Conservation (phyloP, 2,113 vertebrate species). For the Stigmatopora nigra region DNA sequence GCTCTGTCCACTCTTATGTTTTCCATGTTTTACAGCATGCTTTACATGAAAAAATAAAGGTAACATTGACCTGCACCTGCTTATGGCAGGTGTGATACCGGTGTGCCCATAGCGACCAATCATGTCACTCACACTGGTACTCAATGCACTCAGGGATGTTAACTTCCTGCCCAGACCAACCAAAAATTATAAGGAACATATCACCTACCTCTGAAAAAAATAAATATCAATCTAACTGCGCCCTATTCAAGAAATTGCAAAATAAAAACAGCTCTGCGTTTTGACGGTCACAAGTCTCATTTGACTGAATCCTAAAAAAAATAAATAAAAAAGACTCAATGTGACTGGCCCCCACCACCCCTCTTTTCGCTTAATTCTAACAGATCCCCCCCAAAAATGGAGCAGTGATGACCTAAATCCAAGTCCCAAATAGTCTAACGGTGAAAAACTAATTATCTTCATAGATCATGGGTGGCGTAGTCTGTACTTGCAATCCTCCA, state of each 20-base stretch:
- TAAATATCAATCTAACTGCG: constrained; percentile 2
- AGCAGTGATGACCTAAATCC: constrained; percentile 48
- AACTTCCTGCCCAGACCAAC: too few species aligned
- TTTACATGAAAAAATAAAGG: too few species aligned
- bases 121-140: too few species aligned
- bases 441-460: constrained; percentile 60
- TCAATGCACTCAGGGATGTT: too few species aligned
- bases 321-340: constrained; percentile 18
- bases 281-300: neutral
- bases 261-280: neutral
- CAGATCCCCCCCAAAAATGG: constrained; percentile 37
- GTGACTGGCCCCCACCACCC: neutral
- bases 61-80: too few species aligned
- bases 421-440: constrained; percentile 61
- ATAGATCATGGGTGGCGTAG: constrained; percentile 32
- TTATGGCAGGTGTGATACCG: too few species aligned
- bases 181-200: too few species aligned
- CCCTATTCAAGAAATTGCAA: neutral
- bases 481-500: constrained; percentile 37
- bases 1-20: too few species aligned
- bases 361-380: constrained; percentile 14
- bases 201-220: neutral
- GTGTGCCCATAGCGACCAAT: too few species aligned
- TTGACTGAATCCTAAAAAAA: constrained; percentile 9
- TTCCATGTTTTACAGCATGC: too few species aligned